Evolutionary conservation across 1,140 invertebrate genomes (phyloP).

Genomic region (Oppia nitens): DNA sequence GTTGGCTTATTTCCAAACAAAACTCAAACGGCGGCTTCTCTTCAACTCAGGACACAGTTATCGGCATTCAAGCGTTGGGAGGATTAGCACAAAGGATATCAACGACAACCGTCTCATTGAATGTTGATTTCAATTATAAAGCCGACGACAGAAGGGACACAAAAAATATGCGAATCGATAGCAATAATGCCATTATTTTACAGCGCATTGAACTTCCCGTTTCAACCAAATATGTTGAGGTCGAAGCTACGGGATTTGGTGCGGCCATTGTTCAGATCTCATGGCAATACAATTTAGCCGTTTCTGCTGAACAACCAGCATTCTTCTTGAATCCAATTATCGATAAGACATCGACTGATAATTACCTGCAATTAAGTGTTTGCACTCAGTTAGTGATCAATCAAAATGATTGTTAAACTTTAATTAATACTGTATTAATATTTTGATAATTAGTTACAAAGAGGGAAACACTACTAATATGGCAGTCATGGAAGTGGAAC

Average conservation of each 20-base stretch:
- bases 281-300: constrained; percentile 67
- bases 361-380: constrained; percentile 67
- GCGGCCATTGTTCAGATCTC: constrained; percentile 64
- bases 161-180: constrained; percentile 22
- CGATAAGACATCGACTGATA: constrained; percentile 59
- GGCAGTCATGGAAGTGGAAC: constrained; percentile 69
- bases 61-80: constrained; percentile 51
- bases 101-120: constrained; percentile 34
- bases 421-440: background rate
- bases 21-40: constrained; percentile 65
- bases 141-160: constrained; percentile 1
- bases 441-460: constrained; percentile 10
- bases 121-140: constrained; percentile 19
- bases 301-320: constrained; percentile 69
- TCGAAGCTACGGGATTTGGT: constrained; percentile 58
- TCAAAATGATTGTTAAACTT: background rate
- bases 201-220: constrained; percentile 45
- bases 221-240: constrained; percentile 32
- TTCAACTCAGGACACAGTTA: constrained; percentile 49
- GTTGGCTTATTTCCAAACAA: constrained; percentile 63
- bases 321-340: constrained; percentile 76
- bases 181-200: constrained; percentile 50
- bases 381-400: constrained; percentile 38
- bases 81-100: constrained; percentile 35
- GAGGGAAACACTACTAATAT: constrained; percentile 41